Evolutionary conservation across 2,797 vertebrate genomes (phyloP).

Genomic region (Chelon labrosus): DNA sequence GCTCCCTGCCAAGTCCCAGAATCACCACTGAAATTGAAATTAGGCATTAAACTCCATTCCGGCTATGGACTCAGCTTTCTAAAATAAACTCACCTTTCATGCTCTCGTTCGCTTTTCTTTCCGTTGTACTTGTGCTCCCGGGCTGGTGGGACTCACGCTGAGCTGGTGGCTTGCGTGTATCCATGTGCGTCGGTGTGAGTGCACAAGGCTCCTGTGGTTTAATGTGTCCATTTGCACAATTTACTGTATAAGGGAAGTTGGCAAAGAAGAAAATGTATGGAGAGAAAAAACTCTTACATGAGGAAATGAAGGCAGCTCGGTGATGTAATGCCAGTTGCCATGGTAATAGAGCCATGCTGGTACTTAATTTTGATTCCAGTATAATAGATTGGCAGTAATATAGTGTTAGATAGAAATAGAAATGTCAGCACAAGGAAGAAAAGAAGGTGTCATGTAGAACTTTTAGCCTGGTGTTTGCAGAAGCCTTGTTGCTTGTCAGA

Average conservation of each 20-base stretch:
- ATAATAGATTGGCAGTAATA: conserved; percentile 39
- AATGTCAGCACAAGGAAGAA: conserved; percentile 32
- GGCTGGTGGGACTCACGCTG: conserved; percentile 35
- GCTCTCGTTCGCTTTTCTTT: conserved; percentile 15
- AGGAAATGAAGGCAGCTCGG: conserved; percentile 16
- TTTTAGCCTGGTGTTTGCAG: conserved; percentile 29
- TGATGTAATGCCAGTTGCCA: conserved; percentile 54
- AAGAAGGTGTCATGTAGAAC: conserved; percentile 11
- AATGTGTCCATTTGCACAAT: conserved; percentile 30
- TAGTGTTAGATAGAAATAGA: conserved; percentile 21
- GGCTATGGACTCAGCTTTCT: conserved; percentile 41
- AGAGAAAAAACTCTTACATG: neutral
- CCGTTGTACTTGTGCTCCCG: conserved; percentile 28
- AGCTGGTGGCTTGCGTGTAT: neutral
- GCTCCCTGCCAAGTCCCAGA: conserved; percentile 41
- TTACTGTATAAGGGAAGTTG: neutral
- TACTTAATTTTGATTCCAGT: conserved; percentile 40
- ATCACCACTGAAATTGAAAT: conserved; percentile 67
- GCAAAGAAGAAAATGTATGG: neutral
- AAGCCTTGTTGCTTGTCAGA: conserved; percentile 23
- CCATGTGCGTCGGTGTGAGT: neutral
- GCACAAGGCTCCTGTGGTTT: conserved; percentile 7
- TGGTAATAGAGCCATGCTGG: conserved; percentile 46
- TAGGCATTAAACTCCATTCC: conserved; percentile 54
- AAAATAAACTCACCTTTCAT: conserved; percentile 60